These are phyloP conservation scores for Zaprionus taronus DNA, from an alignment of 1,140 invertebrate genomes.

Conservation along the genomic window DNA sequence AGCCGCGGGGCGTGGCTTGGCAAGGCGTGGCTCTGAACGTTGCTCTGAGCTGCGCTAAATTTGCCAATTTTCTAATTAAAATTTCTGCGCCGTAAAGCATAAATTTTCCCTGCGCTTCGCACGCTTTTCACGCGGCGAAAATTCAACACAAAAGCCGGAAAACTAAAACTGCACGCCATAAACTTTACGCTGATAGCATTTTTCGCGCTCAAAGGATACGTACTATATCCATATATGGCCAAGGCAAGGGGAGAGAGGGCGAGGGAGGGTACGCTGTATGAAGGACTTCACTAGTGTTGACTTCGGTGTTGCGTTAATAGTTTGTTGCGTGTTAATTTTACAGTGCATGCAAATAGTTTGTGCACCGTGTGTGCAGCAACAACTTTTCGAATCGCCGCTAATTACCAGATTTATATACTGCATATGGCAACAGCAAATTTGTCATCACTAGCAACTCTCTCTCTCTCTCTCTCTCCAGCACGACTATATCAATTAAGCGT, in stretches of 20 bases:
- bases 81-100: slow-evolving; percentile 82
- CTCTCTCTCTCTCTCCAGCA: slow-evolving; percentile 29
- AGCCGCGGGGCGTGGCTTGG: slow-evolving; percentile 4
- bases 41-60: slow-evolving; percentile 48
- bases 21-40: not conserved
- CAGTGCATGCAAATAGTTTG: not conserved
- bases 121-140: slow-evolving; percentile 58
- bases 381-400: slow-evolving; percentile 11
- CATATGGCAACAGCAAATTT: slow-evolving; percentile 16
- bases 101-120: slow-evolving; percentile 65
- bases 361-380: not conserved
- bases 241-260: not conserved
- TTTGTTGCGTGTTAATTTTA: slow-evolving; percentile 8
- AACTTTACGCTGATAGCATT: slow-evolving; percentile 37
- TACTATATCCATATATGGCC: not conserved
- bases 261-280: too few species aligned
- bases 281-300: not conserved
- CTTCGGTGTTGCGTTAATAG: slow-evolving; percentile 16
- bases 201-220: slow-evolving; percentile 52
- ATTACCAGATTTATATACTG: slow-evolving; percentile 31
- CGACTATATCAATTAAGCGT: slow-evolving; percentile 72
- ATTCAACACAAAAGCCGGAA: slow-evolving; percentile 58
- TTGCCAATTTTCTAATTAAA: slow-evolving; percentile 83
- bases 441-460: slow-evolving; percentile 22
- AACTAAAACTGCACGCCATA: slow-evolving; percentile 46